Evolutionary conservation across 92 coral and sea anemone species (phyloP).

Genomic region (Scolanthus callimorphus): DNA sequence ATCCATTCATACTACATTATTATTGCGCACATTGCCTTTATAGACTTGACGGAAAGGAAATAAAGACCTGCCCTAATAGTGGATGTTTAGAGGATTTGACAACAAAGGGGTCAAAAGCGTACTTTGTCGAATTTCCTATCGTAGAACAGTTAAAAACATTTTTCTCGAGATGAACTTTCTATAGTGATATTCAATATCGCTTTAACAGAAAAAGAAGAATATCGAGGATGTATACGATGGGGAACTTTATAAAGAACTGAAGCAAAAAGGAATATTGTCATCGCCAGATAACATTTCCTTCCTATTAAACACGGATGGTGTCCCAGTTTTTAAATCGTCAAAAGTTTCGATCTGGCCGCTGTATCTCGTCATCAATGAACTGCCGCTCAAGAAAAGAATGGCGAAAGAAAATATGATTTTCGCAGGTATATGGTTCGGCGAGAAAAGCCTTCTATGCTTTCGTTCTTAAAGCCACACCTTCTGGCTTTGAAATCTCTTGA

Average conservation of each 20-base stretch:
- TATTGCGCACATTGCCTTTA: no score
- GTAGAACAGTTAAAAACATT: slow-evolving; percentile 34
- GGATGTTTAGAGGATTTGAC: slow-evolving; percentile 38
- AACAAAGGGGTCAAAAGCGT: slow-evolving; percentile 12
- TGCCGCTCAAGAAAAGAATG: slow-evolving; percentile 39
- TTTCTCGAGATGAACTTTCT: slow-evolving; percentile 15
- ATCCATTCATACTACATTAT: no score
- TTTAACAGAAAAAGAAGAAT: slow-evolving; percentile 17
- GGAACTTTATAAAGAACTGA: slow-evolving; percentile 29
- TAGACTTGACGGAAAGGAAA: no score
- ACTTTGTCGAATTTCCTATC: slow-evolving; percentile 43
- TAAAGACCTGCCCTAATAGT: slow-evolving; percentile 54
- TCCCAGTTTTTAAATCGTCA: slow-evolving; percentile 59
- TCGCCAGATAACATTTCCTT: slow-evolving; percentile 39
- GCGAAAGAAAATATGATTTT: slow-evolving; percentile 50
- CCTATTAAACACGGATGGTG: slow-evolving; percentile 51
- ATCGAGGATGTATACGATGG: slow-evolving; percentile 55
- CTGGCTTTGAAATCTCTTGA: slow-evolving; percentile 22
- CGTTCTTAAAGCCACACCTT: slow-evolving; percentile 26
- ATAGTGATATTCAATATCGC: slow-evolving; percentile 31
- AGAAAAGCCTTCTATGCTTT: slow-evolving; percentile 32
- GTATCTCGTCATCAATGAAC: slow-evolving; percentile 44
- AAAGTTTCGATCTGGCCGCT: slow-evolving; percentile 56
- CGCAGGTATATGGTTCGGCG: slow-evolving; percentile 60
- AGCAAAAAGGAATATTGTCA: slow-evolving; percentile 27